phyloP scores from a whole-genome alignment of 1,140 invertebrate species.

The Phortica variegata region DNA sequence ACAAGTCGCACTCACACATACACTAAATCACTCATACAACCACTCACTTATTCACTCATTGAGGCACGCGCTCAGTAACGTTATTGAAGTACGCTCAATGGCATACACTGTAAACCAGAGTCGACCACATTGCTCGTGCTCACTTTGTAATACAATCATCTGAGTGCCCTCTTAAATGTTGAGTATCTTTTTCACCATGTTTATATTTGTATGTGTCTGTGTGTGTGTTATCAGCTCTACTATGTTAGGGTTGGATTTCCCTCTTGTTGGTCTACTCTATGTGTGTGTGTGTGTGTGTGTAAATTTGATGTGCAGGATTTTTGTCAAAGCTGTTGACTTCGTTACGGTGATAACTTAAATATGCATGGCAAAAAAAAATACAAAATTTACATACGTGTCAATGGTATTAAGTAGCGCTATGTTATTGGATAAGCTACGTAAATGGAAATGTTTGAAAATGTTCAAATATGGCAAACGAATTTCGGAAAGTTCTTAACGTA shows the following conservation, averaged over 20 bases:
- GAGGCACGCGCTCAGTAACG: no score
- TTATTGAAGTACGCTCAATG: no score
- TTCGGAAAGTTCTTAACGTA: no score
- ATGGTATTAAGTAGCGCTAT: conserved; percentile 49
- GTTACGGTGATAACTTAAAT: conserved; percentile 54
- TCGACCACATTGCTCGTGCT: neutral
- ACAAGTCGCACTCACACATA: no score
- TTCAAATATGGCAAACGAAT: no score
- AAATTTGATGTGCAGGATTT: conserved; percentile 29
- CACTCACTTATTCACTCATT: no score
- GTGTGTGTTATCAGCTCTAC: neutral
- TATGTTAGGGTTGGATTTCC: neutral
- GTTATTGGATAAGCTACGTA: conserved; percentile 38
- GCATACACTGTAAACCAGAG: neutral
- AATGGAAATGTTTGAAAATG: no score
- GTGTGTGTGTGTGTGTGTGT: conserved; percentile 1
- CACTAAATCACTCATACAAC: no score
- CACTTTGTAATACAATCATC: neutral
- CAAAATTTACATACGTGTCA: conserved; percentile 52
- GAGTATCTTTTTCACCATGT: no score
- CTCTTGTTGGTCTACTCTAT: no score
- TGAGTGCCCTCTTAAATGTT: neutral
- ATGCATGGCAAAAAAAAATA: no score
- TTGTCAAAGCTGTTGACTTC: conserved; percentile 49
- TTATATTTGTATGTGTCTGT: neutral